Base-by-base conservation (phyloP, 2,113 vertebrate genomes). In the Pangasianodon gigas region DNA sequence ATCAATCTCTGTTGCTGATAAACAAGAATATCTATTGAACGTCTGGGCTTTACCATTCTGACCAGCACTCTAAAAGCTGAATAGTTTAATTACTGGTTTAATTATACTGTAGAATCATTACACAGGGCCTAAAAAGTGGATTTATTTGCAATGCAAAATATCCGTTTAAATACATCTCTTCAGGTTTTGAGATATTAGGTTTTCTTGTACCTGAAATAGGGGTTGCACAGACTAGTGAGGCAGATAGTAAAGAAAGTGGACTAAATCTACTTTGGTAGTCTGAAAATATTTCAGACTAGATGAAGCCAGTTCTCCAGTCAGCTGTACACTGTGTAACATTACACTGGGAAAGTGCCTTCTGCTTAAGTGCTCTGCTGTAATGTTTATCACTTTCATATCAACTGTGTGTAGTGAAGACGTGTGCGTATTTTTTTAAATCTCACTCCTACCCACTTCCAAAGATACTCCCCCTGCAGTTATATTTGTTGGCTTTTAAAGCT, bases 11-110 rank as follows among this genome's bases (percentile, higher is more conserved):
- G 90, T 84, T 87, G 71, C 41, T 46, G n/a, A 60, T 86, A 52
- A 90, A 90, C 88, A 90, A 69, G 46, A 46, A 56, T 46, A 71
- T 60, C 75, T 71, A 81, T 21, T 85, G 86, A 87, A 52, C 24
- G 11, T 62, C 62, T 74, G 48, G 11, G 52, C 29, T 90, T 52
- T 26, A 19, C 18, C 21, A 18, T 46, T 65, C 18, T 69, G 67
- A 83, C 21, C 51, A 14, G 29, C 82, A 46, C 32, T 58, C 32
- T 56, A 52, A 83, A 3, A 29, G 62, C 6, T 84, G 48, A 56
- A 84, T 69, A 58, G 41, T 84, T 44, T 82, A 74, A 84, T 46
- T 58, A 84, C 24, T 46, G 65, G 87, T 56, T 88, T 46, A 32
- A 84, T 41, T 54, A 10, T n/a, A 69, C 10, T 65, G 4, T 26